A percentile compares a stretch with the other conserved stretches of the same genome.
Conservation (phyloP, 2,888 invertebrate species). For the Tromatobia lineatoria region DNA sequence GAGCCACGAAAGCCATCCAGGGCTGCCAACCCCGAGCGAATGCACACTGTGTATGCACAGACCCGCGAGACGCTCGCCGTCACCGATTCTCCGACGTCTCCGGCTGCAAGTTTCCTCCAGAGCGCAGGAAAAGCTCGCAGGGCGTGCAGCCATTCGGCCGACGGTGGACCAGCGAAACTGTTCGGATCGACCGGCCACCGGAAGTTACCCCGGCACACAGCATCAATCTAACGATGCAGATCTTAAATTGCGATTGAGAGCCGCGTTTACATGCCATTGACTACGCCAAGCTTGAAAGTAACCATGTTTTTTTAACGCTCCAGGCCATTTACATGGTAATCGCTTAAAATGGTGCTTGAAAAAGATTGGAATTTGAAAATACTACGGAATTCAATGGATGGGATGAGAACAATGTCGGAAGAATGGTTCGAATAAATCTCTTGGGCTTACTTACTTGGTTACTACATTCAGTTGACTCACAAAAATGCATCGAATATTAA, state of each 20-base stretch:
- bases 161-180: not conserved
- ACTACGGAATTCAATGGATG: too few species aligned
- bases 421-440: too few species aligned
- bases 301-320: not conserved
- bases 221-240: not conserved
- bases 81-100: conserved; percentile 36
- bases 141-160: conserved; percentile 29
- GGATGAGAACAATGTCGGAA: too few species aligned
- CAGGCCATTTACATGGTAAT: too few species aligned
- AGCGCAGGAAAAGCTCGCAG: conserved; percentile 3
- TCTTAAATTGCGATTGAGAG: not conserved
- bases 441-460: too few species aligned
- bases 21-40: conserved; percentile 51
- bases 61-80: not conserved
- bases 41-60: not conserved
- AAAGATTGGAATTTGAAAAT: too few species aligned
- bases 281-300: not conserved
- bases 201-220: conserved; percentile 27
- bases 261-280: not conserved
- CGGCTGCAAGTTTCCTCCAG: not conserved
- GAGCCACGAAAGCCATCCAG: conserved; percentile 48
- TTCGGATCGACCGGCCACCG: conserved; percentile 45
- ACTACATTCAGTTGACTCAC: too few species aligned
- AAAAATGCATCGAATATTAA: too few species aligned
- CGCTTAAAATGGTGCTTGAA: too few species aligned